Conservation (phyloP, 2,113 vertebrate species). For the Acrocephalus kingi region DNA sequence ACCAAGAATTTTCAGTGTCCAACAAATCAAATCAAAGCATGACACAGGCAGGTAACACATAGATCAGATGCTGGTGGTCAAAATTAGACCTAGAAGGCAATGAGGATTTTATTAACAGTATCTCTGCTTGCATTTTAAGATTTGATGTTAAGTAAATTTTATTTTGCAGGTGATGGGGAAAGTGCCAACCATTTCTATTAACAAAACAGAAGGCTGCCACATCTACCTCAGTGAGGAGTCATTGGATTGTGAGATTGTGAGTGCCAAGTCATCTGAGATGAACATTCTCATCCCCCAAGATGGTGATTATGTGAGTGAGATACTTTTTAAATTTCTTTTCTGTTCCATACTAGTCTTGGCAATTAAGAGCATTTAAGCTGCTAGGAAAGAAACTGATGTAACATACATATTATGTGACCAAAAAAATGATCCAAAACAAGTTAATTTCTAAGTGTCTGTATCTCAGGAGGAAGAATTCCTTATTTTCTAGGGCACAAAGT, state of each 20-base stretch:
- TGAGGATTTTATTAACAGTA: background rate
- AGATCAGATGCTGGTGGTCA: background rate
- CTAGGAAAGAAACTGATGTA: background rate
- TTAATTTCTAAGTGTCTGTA: background rate
- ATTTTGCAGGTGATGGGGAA: conserved; percentile 86
- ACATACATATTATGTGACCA: background rate
- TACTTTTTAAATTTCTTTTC: background rate
- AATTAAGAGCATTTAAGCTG: background rate
- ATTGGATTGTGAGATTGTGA: conserved; percentile 91
- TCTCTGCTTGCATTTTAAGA: background rate
- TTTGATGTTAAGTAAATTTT: background rate
- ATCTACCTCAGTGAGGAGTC: conserved; percentile 92
- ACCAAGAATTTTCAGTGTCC: background rate
- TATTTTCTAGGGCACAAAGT: background rate
- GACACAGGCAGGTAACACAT: background rate
- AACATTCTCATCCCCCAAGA: conserved; percentile 90
- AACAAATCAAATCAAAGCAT: background rate
- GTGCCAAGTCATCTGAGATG: conserved; percentile 98
- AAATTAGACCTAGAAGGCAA: background rate
- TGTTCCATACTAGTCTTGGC: background rate
- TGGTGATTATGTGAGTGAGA: conserved; percentile 90
- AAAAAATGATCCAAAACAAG: background rate
- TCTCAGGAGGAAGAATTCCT: background rate
- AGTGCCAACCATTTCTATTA: conserved; percentile 97
- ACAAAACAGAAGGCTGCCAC: conserved; percentile 98